A percentile compares a stretch with the other conserved stretches of the same genome.
These are phyloP conservation scores for Leguminivora glycinivorella DNA, from an alignment of 1,140 invertebrate genomes.

Conservation along the genomic window DNA sequence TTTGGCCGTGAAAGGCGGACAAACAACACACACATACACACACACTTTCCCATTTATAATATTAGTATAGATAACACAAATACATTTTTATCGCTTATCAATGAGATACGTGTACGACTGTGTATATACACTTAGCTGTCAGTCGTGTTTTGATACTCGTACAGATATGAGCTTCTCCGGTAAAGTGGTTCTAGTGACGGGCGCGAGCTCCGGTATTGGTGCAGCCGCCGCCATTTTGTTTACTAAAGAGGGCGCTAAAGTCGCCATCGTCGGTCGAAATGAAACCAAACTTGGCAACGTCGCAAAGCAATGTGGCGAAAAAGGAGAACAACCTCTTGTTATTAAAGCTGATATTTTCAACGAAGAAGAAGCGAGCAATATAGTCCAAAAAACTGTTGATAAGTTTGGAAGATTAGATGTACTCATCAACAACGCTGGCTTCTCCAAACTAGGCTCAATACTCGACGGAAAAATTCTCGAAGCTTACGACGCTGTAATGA, in stretches of 20 bases:
- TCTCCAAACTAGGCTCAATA: slow-evolving; percentile 80
- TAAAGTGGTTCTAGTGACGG: slow-evolving; percentile 81
- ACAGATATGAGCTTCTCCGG: slow-evolving; percentile 59
- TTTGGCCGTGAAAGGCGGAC: too few species aligned
- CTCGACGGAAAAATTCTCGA: slow-evolving; percentile 84
- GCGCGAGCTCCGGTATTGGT: slow-evolving; percentile 89
- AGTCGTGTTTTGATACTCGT: neutral
- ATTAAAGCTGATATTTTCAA: slow-evolving; percentile 81
- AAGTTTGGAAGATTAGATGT: slow-evolving; percentile 82
- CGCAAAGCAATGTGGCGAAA: slow-evolving; percentile 79
- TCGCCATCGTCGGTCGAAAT: slow-evolving; percentile 84
- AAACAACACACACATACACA: too few species aligned
- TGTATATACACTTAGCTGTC: neutral
- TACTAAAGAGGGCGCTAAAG: slow-evolving; percentile 81
- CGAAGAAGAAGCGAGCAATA: slow-evolving; percentile 80
- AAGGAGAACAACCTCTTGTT: slow-evolving; percentile 63
- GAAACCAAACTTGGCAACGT: slow-evolving; percentile 80
- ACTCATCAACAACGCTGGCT: slow-evolving; percentile 87
- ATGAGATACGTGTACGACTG: neutral
- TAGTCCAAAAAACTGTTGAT: slow-evolving; percentile 79
- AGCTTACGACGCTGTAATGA: slow-evolving; percentile 81
- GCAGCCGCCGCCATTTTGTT: slow-evolving; percentile 85
- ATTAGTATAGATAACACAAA: neutral
- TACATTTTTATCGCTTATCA: neutral
- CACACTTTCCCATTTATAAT: too few species aligned